Evolutionary conservation across 1,140 invertebrate genomes (phyloP).

Genomic region (Brachionus rubens): DNA sequence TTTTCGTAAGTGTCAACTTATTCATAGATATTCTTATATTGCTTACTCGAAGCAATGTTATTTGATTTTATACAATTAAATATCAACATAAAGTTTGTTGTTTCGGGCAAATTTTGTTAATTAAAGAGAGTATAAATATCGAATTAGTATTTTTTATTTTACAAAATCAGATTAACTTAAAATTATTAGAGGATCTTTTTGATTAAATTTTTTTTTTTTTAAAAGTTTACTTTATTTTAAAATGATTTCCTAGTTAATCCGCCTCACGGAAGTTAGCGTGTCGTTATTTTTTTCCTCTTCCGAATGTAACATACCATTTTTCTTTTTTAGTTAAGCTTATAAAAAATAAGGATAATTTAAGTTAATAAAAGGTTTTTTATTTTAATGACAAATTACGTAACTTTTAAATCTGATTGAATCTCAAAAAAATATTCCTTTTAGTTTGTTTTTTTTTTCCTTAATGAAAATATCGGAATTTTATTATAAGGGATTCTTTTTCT

Average conservation of each 20-base stretch:
- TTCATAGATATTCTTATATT: neutral
- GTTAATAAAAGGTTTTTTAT: neutral
- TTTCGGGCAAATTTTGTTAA: neutral
- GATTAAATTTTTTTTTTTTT: neutral
- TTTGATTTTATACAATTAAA: slow-evolving; percentile 2
- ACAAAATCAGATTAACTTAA: too few relatives aligned
- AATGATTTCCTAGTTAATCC: neutral
- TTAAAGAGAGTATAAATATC: neutral
- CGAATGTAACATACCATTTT: too few relatives aligned
- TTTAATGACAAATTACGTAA: slow-evolving; percentile 27
- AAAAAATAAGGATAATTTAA: neutral
- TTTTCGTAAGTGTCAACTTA: neutral
- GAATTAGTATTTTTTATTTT: too few relatives aligned
- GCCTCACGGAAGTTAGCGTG: neutral
- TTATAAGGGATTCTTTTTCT: too few relatives aligned
- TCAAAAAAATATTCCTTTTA: too few relatives aligned
- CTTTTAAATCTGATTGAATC: too few relatives aligned
- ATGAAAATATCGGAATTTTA: too few relatives aligned
- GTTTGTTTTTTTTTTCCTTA: too few relatives aligned
- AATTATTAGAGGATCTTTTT: too few relatives aligned
- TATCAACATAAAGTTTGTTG: neutral
- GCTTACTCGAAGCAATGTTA: slow-evolving; percentile 10
- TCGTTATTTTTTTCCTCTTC: neutral
- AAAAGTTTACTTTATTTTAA: neutral
- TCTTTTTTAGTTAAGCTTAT: too few relatives aligned